phyloP scores from a whole-genome alignment of 2,888 invertebrate species.

The Abrostola tripartita region DNA sequence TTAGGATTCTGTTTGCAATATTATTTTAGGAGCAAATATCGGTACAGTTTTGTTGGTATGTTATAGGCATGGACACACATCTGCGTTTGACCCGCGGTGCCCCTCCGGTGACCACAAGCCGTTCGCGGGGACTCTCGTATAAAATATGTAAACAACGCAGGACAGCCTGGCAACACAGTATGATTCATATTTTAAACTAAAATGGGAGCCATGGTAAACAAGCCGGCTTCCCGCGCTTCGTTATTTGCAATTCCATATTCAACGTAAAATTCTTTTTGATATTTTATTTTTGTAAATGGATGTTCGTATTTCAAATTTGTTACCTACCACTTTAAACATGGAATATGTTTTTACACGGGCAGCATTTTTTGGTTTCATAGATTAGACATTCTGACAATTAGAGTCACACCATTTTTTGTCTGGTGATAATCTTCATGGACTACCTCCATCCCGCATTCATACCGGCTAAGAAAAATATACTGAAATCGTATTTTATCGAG shows the following conservation, averaged over 20 bases:
- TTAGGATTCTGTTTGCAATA: slow-evolving; percentile 30
- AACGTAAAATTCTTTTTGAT: not conserved
- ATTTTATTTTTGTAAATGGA: too few relatives aligned
- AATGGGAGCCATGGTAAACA: slow-evolving; percentile 7
- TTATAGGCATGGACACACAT: slow-evolving; percentile 23
- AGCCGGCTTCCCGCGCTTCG: not conserved
- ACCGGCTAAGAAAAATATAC: too few relatives aligned
- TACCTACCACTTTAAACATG: too few relatives aligned
- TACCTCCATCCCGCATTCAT: too few relatives aligned
- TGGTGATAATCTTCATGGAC: too few relatives aligned
- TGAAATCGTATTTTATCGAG: too few relatives aligned
- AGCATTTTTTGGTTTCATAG: too few relatives aligned
- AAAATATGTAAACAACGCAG: slow-evolving; percentile 61
- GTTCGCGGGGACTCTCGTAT: slow-evolving; percentile 47
- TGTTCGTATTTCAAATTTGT: too few relatives aligned
- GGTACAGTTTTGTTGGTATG: slow-evolving; percentile 10
- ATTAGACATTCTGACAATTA: too few relatives aligned
- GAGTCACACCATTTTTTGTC: too few relatives aligned
- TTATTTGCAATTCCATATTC: slow-evolving; percentile 1
- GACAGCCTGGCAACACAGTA: slow-evolving; percentile 42
- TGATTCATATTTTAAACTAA: slow-evolving; percentile 47
- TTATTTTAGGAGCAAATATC: slow-evolving; percentile 24
- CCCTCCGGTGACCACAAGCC: slow-evolving; percentile 41
- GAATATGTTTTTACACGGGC: too few relatives aligned
- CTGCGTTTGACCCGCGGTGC: slow-evolving; percentile 41